Evolutionary conservation across 2,113 vertebrate genomes (phyloP).

Genomic region (Tragelaphus buxtoni): DNA sequence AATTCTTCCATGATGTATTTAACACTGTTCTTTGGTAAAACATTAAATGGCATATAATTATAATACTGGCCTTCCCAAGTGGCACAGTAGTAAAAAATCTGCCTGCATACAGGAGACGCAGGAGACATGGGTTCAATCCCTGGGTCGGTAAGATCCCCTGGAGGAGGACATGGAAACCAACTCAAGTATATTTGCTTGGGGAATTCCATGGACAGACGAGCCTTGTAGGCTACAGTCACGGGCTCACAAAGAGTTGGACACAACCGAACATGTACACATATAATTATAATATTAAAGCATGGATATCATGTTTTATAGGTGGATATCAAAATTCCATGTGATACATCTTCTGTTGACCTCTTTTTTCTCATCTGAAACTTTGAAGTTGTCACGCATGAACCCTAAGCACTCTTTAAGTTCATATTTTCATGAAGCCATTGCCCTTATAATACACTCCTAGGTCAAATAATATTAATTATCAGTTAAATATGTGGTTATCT

Average conservation of each 20-base stretch:
- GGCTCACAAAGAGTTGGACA: not conserved
- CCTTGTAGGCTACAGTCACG: not conserved
- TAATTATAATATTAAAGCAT: not conserved
- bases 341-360: not conserved
- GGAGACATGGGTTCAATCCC: not conserved
- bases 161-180: not conserved
- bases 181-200: not conserved
- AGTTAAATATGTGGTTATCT: not conserved
- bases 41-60: not conserved
- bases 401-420: not conserved
- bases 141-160: not conserved
- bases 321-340: not conserved
- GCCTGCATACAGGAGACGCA: not conserved
- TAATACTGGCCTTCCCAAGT: not conserved
- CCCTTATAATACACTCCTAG: not conserved
- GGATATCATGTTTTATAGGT: not conserved
- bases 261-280: rapidly evolving
- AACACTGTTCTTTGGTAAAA: not conserved
- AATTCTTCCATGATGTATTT: not conserved
- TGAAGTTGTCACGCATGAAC: not conserved
- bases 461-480: not conserved
- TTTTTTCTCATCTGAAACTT: not conserved
- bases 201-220: not conserved
- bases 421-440: not conserved
- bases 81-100: not conserved